Percentiles rank a stretch among this genome's conserved stretches.
These are phyloP conservation scores for Artemisiospiza belli DNA, from an alignment of 2,113 vertebrate species.

Conservation along the genomic window DNA sequence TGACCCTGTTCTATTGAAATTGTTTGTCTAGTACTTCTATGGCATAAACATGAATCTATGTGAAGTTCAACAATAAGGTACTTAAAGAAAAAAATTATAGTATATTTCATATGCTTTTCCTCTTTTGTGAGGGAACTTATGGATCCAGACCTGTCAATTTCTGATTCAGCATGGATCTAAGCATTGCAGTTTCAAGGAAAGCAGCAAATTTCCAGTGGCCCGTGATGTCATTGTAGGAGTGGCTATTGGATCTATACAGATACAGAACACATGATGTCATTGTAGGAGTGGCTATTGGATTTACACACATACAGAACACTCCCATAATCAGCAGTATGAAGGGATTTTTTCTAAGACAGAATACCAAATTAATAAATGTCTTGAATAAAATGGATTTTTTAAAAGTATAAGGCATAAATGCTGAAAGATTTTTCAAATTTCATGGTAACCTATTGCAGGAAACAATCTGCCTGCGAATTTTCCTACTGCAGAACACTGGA, in stretches of 20 bases:
- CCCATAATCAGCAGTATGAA: background rate
- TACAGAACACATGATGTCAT: background rate
- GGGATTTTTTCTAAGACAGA: background rate
- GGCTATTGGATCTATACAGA: background rate
- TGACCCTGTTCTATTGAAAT: background rate
- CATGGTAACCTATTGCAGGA: background rate
- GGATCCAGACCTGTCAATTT: background rate
- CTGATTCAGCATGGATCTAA: background rate
- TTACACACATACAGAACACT: background rate
- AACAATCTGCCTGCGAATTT: background rate
- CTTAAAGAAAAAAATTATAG: background rate
- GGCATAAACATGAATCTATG: background rate
- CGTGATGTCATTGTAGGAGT: background rate
- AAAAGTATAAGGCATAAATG: accelerated
- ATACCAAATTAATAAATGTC: background rate
- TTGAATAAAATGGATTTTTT: background rate
- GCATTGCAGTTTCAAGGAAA: background rate
- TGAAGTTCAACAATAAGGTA: background rate
- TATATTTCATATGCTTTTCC: background rate
- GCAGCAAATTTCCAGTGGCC: background rate
- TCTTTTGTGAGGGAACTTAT: background rate
- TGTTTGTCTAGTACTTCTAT: background rate
- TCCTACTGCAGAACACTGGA: background rate
- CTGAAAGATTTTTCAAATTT: background rate
- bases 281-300: background rate